A percentile compares a stretch with the other conserved stretches of the same genome.
Evolutionary conservation across 2,113 vertebrate genomes (phyloP).

Genomic region (Pundamilia nyererei): DNA sequence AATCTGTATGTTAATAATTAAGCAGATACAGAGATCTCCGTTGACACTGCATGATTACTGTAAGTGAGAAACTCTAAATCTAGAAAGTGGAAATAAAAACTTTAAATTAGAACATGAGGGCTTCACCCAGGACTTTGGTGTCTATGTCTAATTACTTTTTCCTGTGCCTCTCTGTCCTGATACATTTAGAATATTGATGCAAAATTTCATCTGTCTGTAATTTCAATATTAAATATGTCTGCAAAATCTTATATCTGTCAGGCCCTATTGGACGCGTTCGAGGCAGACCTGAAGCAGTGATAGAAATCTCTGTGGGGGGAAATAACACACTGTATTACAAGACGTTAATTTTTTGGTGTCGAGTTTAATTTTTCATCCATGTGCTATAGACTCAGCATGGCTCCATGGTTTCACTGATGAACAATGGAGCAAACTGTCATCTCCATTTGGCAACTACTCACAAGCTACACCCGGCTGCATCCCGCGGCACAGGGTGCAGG

Average conservation of each 20-base stretch:
- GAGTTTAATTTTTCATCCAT: slow-evolving; percentile 85
- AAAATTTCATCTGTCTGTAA: not conserved
- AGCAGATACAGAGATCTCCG: not conserved
- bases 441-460: slow-evolving; percentile 59
- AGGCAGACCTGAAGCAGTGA: slow-evolving; percentile 71
- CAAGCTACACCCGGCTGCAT: slow-evolving; percentile 66
- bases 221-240: slow-evolving; percentile 8
- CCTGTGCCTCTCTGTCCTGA: not conserved
- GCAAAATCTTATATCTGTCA: slow-evolving; percentile 24
- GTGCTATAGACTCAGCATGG: slow-evolving; percentile 72
- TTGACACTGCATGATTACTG: not conserved
- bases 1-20: not conserved
- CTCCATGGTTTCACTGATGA: slow-evolving; percentile 76
- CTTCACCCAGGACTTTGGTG: not conserved
- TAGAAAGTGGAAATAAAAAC: not conserved
- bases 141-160: not conserved
- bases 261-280: slow-evolving; percentile 48
- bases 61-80: not conserved
- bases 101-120: not conserved
- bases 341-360: slow-evolving; percentile 69
- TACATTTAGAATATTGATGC: not conserved
- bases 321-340: slow-evolving; percentile 74
- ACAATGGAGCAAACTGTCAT: slow-evolving; percentile 63
- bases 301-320: slow-evolving; percentile 72
- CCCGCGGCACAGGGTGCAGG: slow-evolving; percentile 30